phyloP scores from a whole-genome alignment of 2,797 vertebrate genomes.

The Lepidocolaptes lacrymiger region DNA sequence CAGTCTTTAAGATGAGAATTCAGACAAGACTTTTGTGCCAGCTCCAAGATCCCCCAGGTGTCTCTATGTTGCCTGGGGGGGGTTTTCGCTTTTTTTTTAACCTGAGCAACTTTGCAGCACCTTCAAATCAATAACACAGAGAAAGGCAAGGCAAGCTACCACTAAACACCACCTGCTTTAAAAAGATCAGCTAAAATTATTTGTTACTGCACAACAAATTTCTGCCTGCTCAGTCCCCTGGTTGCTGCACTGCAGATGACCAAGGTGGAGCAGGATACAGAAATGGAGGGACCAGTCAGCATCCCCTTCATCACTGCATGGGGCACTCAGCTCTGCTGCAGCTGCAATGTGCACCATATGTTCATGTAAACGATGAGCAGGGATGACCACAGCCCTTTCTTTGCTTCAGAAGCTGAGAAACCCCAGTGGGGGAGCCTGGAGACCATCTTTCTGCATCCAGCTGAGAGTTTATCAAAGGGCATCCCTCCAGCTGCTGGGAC shows the following conservation, averaged over 20 bases:
- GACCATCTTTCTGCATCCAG: neutral
- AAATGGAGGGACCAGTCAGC: neutral
- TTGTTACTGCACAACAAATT: neutral
- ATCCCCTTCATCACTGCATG: neutral
- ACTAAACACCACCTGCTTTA: neutral
- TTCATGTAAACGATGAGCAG: neutral
- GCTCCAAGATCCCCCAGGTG: neutral
- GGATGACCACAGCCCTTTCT: neutral
- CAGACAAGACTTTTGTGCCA: neutral
- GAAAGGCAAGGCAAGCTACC: neutral
- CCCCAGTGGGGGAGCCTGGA: neutral
- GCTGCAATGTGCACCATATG: neutral
- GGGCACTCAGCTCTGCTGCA: neutral
- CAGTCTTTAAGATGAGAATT: neutral
- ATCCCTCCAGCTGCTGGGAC: slow-evolving; percentile 3
- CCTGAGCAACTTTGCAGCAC: neutral
- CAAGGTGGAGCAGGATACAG: neutral
- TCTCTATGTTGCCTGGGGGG: neutral
- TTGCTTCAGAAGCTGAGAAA: neutral
- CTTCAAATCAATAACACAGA: neutral
- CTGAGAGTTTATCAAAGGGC: neutral
- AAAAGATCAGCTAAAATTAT: slow-evolving; percentile 3
- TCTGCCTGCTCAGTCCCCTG: neutral
- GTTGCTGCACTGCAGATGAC: neutral
- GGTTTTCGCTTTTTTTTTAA: neutral